These are phyloP conservation scores for Nerophis ophidion DNA, from an alignment of 2,113 vertebrate species.

Conservation along the genomic window DNA sequence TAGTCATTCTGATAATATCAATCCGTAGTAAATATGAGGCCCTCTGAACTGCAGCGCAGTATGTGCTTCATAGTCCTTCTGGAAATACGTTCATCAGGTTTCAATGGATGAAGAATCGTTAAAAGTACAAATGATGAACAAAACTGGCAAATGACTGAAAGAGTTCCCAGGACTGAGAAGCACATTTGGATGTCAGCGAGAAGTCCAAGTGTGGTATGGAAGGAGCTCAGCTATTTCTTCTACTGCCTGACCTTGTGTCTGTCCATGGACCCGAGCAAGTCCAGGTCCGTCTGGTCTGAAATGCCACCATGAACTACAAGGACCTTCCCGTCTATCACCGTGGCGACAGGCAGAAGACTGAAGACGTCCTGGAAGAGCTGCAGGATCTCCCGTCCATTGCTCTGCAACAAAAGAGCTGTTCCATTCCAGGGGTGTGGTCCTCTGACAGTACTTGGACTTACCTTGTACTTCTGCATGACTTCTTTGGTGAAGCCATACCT, in stretches of 20 bases:
- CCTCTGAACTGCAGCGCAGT: no score
- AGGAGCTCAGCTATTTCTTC: background rate
- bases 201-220: no score
- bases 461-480: conserved; percentile 91
- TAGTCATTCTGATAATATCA: no score
- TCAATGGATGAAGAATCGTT: no score
- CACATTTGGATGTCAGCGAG: no score
- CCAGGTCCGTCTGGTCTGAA: conserved; percentile 86
- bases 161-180: no score
- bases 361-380: conserved; percentile 84
- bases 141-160: no score
- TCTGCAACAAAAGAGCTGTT: conserved; percentile 55
- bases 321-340: conserved; percentile 86
- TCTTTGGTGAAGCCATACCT: conserved; percentile 97
- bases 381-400: conserved; percentile 79
- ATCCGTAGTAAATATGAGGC: no score
- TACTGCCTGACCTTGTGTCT: conserved; percentile 81
- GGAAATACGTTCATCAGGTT: no score
- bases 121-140: no score
- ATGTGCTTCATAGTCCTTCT: no score
- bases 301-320: conserved; percentile 92
- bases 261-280: conserved; percentile 76
- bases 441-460: conserved; percentile 43
- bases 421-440: background rate
- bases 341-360: conserved; percentile 86